Evolutionary conservation across 2,113 vertebrate genomes (phyloP).

Genomic region (Leptobrachium ailaonicum): DNA sequence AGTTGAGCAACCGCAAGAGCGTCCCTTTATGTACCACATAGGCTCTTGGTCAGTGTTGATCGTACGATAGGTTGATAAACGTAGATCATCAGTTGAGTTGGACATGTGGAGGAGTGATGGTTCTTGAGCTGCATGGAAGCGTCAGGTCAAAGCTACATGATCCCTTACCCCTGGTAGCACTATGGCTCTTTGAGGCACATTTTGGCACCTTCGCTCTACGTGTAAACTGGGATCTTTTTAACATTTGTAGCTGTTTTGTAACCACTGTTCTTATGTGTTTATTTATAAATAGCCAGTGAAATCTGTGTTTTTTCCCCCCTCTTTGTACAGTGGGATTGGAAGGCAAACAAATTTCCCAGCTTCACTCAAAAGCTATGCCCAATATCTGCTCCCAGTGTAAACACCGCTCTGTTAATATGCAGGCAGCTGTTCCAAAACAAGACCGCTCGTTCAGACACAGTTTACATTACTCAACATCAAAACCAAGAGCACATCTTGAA

Average conservation of each 20-base stretch:
- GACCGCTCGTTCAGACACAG: conserved; percentile 34
- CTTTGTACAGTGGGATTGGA: neutral
- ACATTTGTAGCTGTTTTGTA: neutral
- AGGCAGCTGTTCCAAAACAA: neutral
- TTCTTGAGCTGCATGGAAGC: neutral
- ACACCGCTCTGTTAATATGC: conserved; percentile 3
- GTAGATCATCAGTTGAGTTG: too few relatives aligned
- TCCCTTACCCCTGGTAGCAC: neutral
- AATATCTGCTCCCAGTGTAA: conserved; percentile 6
- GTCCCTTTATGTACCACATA: too few relatives aligned
- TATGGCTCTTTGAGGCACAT: neutral
- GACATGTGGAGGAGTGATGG: too few relatives aligned
- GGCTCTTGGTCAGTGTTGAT: too few relatives aligned
- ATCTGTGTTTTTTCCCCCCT: too few relatives aligned
- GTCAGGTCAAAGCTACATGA: neutral
- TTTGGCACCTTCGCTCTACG: neutral
- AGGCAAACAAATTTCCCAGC: neutral
- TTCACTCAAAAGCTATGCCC: neutral
- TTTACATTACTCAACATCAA: conserved; percentile 33
- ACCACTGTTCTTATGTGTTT: neutral
- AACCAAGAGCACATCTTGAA: conserved; percentile 55
- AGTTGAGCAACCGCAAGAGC: too few relatives aligned
- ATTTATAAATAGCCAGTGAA: too few relatives aligned
- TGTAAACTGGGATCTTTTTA: neutral
- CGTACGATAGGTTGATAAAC: too few relatives aligned